These are phyloP conservation scores for Trogon melanurus DNA, from an alignment of 2,113 vertebrate genomes.

Conservation along the genomic window DNA sequence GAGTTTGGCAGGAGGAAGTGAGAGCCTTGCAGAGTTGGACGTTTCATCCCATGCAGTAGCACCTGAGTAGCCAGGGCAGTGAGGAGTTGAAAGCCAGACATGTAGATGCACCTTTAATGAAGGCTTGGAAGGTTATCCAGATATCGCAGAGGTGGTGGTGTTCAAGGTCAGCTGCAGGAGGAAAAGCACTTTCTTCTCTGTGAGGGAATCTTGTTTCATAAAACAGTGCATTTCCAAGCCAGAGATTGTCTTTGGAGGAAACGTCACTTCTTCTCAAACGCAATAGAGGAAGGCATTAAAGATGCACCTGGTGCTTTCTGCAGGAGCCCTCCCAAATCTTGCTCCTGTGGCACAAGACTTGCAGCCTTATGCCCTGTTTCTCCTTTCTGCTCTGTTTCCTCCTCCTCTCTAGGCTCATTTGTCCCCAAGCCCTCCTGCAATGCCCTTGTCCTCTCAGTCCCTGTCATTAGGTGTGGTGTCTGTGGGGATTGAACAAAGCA, in stretches of 20 bases:
- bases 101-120: background rate
- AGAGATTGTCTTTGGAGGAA: background rate
- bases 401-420: background rate
- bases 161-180: background rate
- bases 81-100: background rate
- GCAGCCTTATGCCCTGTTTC: background rate
- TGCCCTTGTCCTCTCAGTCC: background rate
- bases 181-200: background rate
- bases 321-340: background rate
- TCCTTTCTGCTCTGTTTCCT: slow-evolving; percentile 1
- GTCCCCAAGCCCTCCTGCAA: background rate
- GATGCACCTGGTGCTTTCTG: background rate
- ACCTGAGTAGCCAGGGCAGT: background rate
- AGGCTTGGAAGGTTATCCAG: background rate
- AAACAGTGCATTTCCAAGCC: accelerated
- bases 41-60: background rate
- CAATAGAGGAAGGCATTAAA: background rate
- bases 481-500: background rate
- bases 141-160: background rate
- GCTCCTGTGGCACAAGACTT: background rate
- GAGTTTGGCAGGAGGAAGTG: background rate
- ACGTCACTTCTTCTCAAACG: background rate
- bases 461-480: background rate
- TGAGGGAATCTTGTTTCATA: background rate
- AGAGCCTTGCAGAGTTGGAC: background rate